Evolutionary conservation across 2,797 vertebrate species (phyloP).

Genomic region (Ambastaia sidthimunki): DNA sequence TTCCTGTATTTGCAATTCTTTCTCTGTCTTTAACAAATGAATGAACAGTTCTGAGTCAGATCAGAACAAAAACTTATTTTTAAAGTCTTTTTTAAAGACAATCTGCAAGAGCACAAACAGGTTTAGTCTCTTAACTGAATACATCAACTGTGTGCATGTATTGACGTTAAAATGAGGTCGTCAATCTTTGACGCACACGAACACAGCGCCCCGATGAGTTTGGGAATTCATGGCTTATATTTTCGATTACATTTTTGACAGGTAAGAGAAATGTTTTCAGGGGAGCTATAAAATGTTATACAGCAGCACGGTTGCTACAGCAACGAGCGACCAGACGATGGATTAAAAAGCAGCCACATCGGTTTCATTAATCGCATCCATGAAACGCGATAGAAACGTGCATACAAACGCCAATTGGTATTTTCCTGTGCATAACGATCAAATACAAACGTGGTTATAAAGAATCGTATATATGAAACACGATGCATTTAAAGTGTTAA

Average conservation of each 20-base stretch:
- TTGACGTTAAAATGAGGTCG: conserved; percentile 24
- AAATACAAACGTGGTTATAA: background rate
- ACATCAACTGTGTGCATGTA: background rate
- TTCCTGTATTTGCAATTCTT: background rate
- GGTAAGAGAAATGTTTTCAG: conserved; percentile 19
- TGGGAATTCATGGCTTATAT: conserved; percentile 25
- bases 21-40: no score
- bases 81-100: background rate
- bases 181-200: conserved; percentile 24
- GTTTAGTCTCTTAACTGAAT: conserved; percentile 15
- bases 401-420: background rate
- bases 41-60: no score
- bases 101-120: background rate
- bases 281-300: conserved; percentile 44
- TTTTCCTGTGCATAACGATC: background rate
- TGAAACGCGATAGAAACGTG: background rate
- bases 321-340: conserved; percentile 64
- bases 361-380: conserved; percentile 12
- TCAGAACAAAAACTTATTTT: no score
- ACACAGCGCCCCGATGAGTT: conserved; percentile 21
- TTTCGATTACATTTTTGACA: conserved; percentile 24
- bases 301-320: conserved; percentile 72
- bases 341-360: conserved; percentile 52
- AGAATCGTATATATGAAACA: background rate
- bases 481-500: background rate